A percentile compares a stretch with the other conserved stretches of the same genome.
These are phyloP conservation scores for Acipenser ruthenus DNA, from an alignment of 2,797 vertebrate species.

Conservation along the genomic window DNA sequence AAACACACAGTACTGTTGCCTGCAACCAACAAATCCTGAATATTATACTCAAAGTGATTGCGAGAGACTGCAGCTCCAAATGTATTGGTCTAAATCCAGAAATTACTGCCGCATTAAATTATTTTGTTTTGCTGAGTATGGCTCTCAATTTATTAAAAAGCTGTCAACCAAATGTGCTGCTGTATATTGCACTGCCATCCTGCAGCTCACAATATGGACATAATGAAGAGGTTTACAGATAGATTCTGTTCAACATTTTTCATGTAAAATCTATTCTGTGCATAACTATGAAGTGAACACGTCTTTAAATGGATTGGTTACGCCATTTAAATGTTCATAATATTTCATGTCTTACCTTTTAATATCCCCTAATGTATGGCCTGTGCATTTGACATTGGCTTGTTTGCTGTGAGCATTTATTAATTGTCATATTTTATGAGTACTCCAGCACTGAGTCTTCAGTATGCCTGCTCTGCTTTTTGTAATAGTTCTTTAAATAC, in stretches of 20 bases:
- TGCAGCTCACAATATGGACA: conserved; percentile 31
- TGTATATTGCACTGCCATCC: conserved; percentile 35
- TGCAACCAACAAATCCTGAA: too few relatives aligned
- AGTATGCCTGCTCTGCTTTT: background rate
- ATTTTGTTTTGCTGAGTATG: conserved; percentile 46
- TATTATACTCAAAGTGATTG: too few relatives aligned
- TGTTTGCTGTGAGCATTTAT: background rate
- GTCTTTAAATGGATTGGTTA: conserved; percentile 25
- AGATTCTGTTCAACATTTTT: conserved; percentile 43
- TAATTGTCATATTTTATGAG: background rate
- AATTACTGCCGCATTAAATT: background rate
- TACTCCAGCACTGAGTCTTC: background rate
- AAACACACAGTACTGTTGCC: too few relatives aligned
- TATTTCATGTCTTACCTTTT: conserved; percentile 3
- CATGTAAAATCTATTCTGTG: conserved; percentile 37
- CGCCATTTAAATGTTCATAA: conserved; percentile 17
- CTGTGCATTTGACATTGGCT: conserved; percentile 10
- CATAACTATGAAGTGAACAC: conserved; percentile 26
- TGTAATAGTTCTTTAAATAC: too few relatives aligned
- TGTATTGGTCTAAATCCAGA: background rate
- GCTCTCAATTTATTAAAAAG: conserved; percentile 42
- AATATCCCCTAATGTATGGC: background rate
- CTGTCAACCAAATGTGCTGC: conserved; percentile 47
- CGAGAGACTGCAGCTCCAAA: too few relatives aligned
- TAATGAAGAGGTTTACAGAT: conserved; percentile 44